Percentiles rank a stretch among this genome's conserved stretches.
These are phyloP conservation scores for Enteromius treurensis DNA, from an alignment of 2,797 vertebrate species.

Conservation along the genomic window DNA sequence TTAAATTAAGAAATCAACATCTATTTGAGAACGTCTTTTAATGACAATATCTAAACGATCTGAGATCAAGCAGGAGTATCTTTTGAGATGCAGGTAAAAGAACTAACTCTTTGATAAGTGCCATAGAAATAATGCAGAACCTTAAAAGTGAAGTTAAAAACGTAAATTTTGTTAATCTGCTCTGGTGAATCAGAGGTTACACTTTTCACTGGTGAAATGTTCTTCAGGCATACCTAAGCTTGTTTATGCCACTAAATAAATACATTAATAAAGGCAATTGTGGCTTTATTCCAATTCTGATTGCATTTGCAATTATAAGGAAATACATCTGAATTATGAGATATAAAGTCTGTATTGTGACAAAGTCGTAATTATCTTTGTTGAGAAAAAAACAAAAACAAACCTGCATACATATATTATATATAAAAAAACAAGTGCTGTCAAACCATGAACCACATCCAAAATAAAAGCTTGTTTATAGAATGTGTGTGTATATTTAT, in stretches of 20 bases:
- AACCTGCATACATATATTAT: no score
- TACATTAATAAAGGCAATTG: not conserved
- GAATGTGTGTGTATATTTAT: no score
- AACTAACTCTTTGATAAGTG: not conserved
- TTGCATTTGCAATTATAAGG: not conserved
- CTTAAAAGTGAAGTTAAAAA: not conserved
- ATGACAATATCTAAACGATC: not conserved
- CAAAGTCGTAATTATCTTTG: not conserved
- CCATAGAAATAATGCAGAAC: not conserved
- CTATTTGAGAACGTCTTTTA: not conserved
- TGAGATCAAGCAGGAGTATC: not conserved
- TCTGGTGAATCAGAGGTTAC: not conserved
- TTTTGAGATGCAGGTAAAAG: not conserved
- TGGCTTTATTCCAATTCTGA: not conserved
- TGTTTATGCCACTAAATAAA: not conserved
- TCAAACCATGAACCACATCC: no score
- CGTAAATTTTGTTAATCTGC: not conserved
- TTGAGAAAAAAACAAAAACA: not conserved
- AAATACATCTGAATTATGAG: no score
- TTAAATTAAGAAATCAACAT: not conserved
- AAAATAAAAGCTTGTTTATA: no score
- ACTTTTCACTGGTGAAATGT: not conserved
- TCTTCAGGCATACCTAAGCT: not conserved
- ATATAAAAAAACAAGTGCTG: no score
- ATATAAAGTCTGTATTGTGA: not conserved